Conservation (phyloP, 2,797 vertebrate species). For the Hippoglossus hippoglossus region DNA sequence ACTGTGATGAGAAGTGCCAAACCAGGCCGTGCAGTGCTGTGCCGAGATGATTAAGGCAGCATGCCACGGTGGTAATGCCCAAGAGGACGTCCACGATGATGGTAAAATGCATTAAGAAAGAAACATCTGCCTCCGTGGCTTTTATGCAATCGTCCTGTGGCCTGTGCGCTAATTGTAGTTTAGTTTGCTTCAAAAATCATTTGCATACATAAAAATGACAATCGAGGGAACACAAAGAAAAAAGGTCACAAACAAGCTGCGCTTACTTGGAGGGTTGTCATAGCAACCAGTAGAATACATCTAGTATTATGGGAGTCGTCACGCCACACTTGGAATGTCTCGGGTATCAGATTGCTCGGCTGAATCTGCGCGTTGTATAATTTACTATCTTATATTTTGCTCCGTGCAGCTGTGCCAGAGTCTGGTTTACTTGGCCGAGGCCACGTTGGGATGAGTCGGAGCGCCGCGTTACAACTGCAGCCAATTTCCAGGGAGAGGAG, state of each 20-base stretch:
- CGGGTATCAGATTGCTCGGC: slow-evolving; percentile 36
- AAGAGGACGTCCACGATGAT: slow-evolving; percentile 10
- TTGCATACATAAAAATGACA: slow-evolving; percentile 35
- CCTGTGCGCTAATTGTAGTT: slow-evolving; percentile 9
- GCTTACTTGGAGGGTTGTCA: slow-evolving; percentile 33
- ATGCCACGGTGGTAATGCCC: slow-evolving; percentile 10
- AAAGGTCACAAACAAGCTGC: slow-evolving; percentile 29
- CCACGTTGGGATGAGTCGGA: slow-evolving; percentile 40
- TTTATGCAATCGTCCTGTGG: slow-evolving; percentile 14
- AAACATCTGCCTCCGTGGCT: slow-evolving; percentile 33
- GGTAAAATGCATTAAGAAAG: slow-evolving; percentile 21
- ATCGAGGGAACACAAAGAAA: slow-evolving; percentile 16
- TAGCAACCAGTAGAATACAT: slow-evolving; percentile 38
- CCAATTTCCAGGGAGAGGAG: slow-evolving; percentile 45
- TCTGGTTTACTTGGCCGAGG: slow-evolving; percentile 53
- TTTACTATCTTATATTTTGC: slow-evolving; percentile 52
- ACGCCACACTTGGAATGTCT: slow-evolving; percentile 14
- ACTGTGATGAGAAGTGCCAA: slow-evolving; percentile 20
- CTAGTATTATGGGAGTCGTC: slow-evolving; percentile 18
- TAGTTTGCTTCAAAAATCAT: slow-evolving; percentile 29
- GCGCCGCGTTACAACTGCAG: slow-evolving; percentile 44
- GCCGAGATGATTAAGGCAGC: slow-evolving; percentile 26
- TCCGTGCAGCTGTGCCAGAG: slow-evolving; percentile 51
- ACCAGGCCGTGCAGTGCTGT: slow-evolving; percentile 25
- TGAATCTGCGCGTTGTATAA: slow-evolving; percentile 53